Percentiles rank a stretch among this genome's conserved stretches.
Conservation (phyloP, 2,888 invertebrate species). For the Schrankia costaestrigalis region DNA sequence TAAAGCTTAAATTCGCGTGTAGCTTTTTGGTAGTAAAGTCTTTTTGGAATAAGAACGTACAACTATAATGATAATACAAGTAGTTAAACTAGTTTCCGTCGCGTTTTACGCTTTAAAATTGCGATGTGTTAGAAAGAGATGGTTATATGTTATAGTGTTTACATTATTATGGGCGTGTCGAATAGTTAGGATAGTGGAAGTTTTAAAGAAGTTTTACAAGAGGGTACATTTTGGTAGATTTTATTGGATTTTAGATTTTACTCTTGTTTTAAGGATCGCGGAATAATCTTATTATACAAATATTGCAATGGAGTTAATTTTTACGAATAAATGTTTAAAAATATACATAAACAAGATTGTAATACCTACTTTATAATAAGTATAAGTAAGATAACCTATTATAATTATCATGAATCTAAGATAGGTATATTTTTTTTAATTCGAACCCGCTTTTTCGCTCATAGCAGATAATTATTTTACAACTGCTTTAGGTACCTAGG, state of each 20-base stretch:
- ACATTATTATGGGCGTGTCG: conserved; percentile 55
- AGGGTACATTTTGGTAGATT: conserved; percentile 70
- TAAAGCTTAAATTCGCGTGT: conserved; percentile 22
- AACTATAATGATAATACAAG: conserved; percentile 76
- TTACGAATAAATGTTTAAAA: too few species aligned
- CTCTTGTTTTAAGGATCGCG: conserved; percentile 44
- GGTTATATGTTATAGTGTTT: conserved; percentile 34
- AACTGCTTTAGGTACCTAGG: too few species aligned
- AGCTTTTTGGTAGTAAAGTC: conserved; percentile 16
- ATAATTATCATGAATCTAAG: too few species aligned
- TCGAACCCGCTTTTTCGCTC: too few species aligned
- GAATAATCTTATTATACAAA: conserved; percentile 48
- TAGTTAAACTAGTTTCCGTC: conserved; percentile 52
- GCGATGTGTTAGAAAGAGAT: conserved; percentile 44
- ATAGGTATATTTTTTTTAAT: too few species aligned
- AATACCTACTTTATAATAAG: too few species aligned
- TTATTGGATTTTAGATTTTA: conserved; percentile 78
- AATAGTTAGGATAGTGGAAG: conserved; percentile 73
- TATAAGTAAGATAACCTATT: too few species aligned
- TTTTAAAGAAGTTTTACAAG: conserved; percentile 77
- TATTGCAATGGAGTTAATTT: conserved; percentile 38
- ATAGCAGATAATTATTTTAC: too few species aligned
- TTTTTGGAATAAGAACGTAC: conserved; percentile 28
- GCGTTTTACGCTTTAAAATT: conserved; percentile 42
- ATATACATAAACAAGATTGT: too few species aligned